A percentile compares a stretch with the other conserved stretches of the same genome.
These are phyloP conservation scores for Drosophila orena DNA, from an alignment of 1,140 invertebrate genomes.

Conservation along the genomic window DNA sequence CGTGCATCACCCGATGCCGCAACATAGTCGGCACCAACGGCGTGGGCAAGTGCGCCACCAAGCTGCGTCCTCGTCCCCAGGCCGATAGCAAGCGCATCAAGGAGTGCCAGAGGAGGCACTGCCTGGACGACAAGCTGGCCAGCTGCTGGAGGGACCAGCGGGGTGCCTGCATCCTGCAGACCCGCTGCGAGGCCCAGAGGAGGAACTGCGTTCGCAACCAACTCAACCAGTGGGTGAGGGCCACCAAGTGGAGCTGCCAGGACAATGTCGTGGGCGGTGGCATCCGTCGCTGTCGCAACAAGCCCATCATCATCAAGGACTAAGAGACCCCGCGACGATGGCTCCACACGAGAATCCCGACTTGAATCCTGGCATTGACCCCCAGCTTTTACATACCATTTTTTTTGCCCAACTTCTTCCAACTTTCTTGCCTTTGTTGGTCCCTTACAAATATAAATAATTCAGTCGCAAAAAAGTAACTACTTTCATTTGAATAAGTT, in stretches of 20 bases:
- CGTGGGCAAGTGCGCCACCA: slow-evolving; percentile 36
- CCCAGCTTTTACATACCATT: neutral
- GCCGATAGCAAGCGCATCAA: slow-evolving; percentile 11
- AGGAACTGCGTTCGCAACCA: slow-evolving; percentile 25
- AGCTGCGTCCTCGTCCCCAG: neutral
- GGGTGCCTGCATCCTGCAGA: slow-evolving; percentile 28
- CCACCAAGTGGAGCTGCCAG: slow-evolving; percentile 30
- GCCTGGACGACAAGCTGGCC: slow-evolving; percentile 43
- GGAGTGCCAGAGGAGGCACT: slow-evolving; percentile 27
- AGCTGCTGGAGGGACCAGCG: slow-evolving; percentile 34
- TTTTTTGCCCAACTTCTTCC: neutral
- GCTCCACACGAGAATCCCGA: neutral
- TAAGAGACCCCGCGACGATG: neutral
- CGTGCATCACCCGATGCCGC: slow-evolving; percentile 27
- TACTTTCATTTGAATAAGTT: neutral
- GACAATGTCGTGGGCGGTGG: slow-evolving; percentile 15
- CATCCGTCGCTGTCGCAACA: slow-evolving; percentile 16
- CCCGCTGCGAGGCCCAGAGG: slow-evolving; percentile 37
- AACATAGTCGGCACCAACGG: slow-evolving; percentile 38
- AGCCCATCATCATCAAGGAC: slow-evolving; percentile 23
- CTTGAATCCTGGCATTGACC: neutral
- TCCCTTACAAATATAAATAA: slow-evolving; percentile 1
- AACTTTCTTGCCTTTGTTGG: neutral
- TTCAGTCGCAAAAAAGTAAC: neutral
- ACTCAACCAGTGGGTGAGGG: slow-evolving; percentile 28